Evolutionary conservation across 2,797 vertebrate species (phyloP).

Genomic region (Botia kubotai): DNA sequence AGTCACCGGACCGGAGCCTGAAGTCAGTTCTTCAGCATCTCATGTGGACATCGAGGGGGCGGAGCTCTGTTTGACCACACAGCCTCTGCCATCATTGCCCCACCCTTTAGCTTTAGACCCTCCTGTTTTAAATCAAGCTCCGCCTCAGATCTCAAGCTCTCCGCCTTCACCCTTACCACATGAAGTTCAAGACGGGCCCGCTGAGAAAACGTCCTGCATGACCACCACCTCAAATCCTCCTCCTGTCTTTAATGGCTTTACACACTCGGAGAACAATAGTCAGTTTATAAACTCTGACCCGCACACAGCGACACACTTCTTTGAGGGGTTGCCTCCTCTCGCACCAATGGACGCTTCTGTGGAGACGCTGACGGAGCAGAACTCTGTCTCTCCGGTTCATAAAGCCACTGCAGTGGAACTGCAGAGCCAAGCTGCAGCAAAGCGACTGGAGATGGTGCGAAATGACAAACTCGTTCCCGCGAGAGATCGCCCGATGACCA

Average conservation of each 20-base stretch:
- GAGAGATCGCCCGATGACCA: conserved; percentile 44
- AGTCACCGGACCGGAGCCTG: conserved; percentile 58
- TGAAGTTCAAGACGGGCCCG: conserved; percentile 66
- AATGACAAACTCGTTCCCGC: conserved; percentile 57
- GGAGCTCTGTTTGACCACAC: conserved; percentile 78
- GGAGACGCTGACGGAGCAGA: conserved; percentile 76
- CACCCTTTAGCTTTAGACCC: conserved; percentile 65
- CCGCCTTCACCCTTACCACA: conserved; percentile 56
- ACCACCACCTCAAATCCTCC: conserved; percentile 64
- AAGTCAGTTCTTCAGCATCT: conserved; percentile 53
- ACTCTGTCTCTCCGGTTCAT: conserved; percentile 51
- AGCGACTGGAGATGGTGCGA: conserved; percentile 62
- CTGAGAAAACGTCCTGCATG: conserved; percentile 59
- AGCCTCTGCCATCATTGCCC: conserved; percentile 76
- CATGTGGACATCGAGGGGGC: conserved; percentile 58
- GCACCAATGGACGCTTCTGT: conserved; percentile 76
- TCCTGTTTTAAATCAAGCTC: conserved; percentile 68
- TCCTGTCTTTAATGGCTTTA: conserved; percentile 65
- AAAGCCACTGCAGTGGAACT: conserved; percentile 36
- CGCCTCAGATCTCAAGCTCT: conserved; percentile 63
- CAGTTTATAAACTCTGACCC: conserved; percentile 34
- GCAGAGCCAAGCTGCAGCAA: conserved; percentile 12
- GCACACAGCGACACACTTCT: conserved; percentile 55
- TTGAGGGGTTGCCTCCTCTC: conserved; percentile 60
- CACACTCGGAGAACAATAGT: conserved; percentile 40